Evolutionary conservation across 2,888 invertebrate genomes (phyloP).

Genomic region (Caprella mutica): DNA sequence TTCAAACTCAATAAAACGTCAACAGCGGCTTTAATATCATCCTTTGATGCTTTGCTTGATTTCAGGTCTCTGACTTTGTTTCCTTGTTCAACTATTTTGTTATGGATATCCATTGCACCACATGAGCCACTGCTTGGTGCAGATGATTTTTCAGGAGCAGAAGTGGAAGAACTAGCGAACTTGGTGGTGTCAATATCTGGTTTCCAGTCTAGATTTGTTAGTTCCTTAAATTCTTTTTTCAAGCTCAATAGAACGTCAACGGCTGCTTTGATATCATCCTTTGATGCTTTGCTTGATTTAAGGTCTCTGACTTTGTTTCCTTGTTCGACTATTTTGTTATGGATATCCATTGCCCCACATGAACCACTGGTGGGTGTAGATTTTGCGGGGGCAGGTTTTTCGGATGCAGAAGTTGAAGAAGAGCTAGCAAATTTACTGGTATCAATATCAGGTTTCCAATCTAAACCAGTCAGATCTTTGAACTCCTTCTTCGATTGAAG

Average conservation of each 20-base stretch:
- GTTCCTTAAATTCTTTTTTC: constrained; percentile 50
- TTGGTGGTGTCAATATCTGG: constrained; percentile 15
- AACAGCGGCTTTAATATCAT: constrained; percentile 46
- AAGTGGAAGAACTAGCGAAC: not conserved
- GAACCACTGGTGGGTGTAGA: not conserved
- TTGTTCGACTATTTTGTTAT: constrained; percentile 40
- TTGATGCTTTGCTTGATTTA: constrained; percentile 56
- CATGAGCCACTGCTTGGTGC: not conserved
- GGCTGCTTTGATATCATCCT: constrained; percentile 46
- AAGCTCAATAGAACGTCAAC: constrained; percentile 50
- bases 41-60: constrained; percentile 54
- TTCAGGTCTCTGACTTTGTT: constrained; percentile 65
- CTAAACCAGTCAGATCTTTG: constrained; percentile 43
- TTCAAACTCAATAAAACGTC: constrained; percentile 52
- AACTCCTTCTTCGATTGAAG: constrained; percentile 51
- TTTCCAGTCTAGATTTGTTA: constrained; percentile 38
- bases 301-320: constrained; percentile 60
- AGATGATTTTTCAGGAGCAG: not conserved
- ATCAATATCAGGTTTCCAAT: constrained; percentile 22
- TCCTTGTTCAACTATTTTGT: constrained; percentile 44
- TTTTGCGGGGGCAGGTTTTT: too few relatives aligned
- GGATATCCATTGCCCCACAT: constrained; percentile 11
- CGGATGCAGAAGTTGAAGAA: too few relatives aligned
- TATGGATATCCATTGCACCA: constrained; percentile 14
- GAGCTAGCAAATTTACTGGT: constrained; percentile 1